Base-by-base conservation (phyloP, 2,113 vertebrate genomes). In the Triplophysa tibetana region DNA sequence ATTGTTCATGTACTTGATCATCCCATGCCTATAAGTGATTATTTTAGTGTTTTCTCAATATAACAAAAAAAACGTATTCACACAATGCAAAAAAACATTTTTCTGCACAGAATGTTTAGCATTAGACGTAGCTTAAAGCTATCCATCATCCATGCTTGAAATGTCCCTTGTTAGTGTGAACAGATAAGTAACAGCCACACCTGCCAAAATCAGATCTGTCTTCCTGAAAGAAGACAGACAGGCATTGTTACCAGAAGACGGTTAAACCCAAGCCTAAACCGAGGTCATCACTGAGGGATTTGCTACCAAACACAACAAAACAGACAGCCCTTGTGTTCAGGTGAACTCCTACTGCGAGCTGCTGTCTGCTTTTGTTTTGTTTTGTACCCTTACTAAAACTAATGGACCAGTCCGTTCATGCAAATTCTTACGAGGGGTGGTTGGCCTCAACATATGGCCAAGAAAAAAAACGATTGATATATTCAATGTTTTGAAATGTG, bases 191-290 rank as follows among this genome's bases (percentile, higher is more conserved):
- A 83, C 84, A 79, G 68, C 13, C 66, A 60, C 82, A 81, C 82
- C 85, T 84, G 85, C 45, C 65, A 43, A 66, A 62, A 70, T 43
- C 41, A 76, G 70, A 62, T 62, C 73, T 62, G 60, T 62, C 75
- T 80, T 86, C 77, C 82, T 84, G 74, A 70, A 79, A 77, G 45
- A 62, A 50, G 70, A 70, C 66, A 82, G 54, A 86, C 76, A 21
- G 14, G 70, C 82, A 85, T 88, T 88, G 87, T 88, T 85, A 41
- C 65, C 82, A 50, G 52, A 13, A 74, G 54, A 80, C 75, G 68
- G 76, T 83, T 73, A 77, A 81, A 74, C 75, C 60, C 43, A 56
- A 78, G 56, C 68, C 69, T 79, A 60, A 70, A 74, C 45, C 45
- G n/a, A 60, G 74, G 64, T 48, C 62, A 77, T 65, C 45, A 21